Conservation (phyloP, 2,888 invertebrate genomes). For the Trypoxylon attenuatum region DNA sequence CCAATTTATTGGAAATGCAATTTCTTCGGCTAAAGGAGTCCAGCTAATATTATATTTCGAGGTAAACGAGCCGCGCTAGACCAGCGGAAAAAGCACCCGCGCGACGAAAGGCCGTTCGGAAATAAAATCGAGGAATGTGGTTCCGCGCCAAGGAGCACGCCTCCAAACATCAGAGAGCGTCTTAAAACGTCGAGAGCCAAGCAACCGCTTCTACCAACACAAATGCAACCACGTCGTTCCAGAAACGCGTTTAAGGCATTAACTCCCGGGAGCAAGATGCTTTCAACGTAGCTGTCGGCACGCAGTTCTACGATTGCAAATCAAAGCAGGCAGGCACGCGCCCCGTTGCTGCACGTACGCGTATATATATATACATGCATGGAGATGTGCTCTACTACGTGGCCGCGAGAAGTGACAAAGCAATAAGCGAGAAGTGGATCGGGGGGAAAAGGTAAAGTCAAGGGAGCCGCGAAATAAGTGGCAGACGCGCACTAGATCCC, state of each 20-base stretch:
- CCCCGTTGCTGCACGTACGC: neutral
- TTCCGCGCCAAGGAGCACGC: no score
- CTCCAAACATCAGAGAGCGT: no score
- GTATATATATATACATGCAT: neutral
- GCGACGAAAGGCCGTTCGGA: neutral
- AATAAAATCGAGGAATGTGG: no score
- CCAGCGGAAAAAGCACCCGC: neutral
- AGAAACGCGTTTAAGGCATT: no score
- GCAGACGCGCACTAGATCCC: neutral
- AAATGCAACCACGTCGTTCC: no score
- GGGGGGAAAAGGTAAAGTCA: neutral
- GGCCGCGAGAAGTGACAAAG: neutral
- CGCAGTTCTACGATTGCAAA: neutral
- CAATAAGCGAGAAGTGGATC: constrained; percentile 9
- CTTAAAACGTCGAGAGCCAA: no score
- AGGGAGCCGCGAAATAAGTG: neutral
- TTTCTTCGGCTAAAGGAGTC: neutral
- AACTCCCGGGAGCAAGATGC: neutral
- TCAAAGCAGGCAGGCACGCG: constrained; percentile 1
- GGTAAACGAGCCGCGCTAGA: neutral
- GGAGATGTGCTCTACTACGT: neutral
- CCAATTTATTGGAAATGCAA: neutral
- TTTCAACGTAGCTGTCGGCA: no score
- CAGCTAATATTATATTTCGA: neutral
- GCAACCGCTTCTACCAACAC: no score